Evolutionary conservation across 2,797 vertebrate species (phyloP), one percentile per base, ranked within the genome.

Genomic region (Xenentodon cancila): DNA sequence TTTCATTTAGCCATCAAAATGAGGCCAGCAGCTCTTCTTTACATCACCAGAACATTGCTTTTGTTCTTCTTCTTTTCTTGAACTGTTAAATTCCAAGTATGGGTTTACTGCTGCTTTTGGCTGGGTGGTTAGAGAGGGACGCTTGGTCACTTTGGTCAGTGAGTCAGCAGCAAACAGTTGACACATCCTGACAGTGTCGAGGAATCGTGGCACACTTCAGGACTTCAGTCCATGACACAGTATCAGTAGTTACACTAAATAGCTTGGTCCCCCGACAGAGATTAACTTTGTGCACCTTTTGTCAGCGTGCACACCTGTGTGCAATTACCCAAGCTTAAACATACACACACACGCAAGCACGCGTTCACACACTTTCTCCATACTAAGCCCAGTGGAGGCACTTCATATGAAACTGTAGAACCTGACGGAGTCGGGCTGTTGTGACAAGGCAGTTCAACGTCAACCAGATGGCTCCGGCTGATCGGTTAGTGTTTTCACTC

Each of bases 161-260:
- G 87, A 90, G 88, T 90, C 89, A 91, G 90, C 91, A 92, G 91
- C 91, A 92, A 84, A 87, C 86, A 78, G 85, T 87, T 85, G 89
- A 85, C 75, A 68, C 81, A 61, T 87, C 84, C 71, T 68, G 75
- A 89, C 80, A 72, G 79, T 57, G 87, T 82, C 76, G 68, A 80
- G 81, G 88, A 86, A 54, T 82, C 53, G 32, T 83, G 88, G 91
- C 86, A 89, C 85, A 77, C 78, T 83, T 86, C 71, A 88, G 82
- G 85, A 90, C 83, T 71, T 60, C 63, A 72, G 89, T 84, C 82
- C 86, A 87, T 81, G 86, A 92, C 68, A 89, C 88, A 92, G 90
- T 86, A 92, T 93, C 93, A 94, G 92, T 93, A 93, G 93, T 94
- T 92, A 88, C 64, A 81, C 77, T 59, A 79, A 86, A 84, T 80